Percentiles rank a stretch among this genome's conserved stretches.
Conservation (phyloP, 2,113 vertebrate genomes). For the Dicrurus megarhynchus region DNA sequence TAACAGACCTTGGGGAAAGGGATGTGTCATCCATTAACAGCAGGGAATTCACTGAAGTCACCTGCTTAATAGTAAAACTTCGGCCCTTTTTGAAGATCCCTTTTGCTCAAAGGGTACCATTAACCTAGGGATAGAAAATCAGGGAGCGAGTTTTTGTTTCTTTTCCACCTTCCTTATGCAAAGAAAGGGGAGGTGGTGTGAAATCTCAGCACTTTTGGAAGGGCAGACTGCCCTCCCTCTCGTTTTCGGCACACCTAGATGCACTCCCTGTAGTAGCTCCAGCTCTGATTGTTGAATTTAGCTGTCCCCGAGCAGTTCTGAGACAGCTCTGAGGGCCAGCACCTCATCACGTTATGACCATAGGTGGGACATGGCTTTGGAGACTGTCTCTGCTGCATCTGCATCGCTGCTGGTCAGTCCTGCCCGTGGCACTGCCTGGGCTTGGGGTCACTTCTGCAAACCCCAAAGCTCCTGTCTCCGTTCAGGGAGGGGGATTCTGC, state of each 20-base stretch:
- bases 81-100: not conserved
- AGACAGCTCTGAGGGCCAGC: not conserved
- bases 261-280: not conserved
- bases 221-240: not conserved
- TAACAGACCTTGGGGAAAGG: not conserved
- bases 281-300: not conserved
- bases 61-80: not conserved
- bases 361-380: not conserved
- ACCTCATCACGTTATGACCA: fast-evolving
- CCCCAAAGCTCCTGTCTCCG: not conserved
- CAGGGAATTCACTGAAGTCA: not conserved
- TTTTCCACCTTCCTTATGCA: not conserved
- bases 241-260: not conserved
- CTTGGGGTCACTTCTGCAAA: not conserved
- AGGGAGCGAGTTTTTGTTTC: not conserved
- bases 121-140: not conserved
- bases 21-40: not conserved
- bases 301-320: not conserved
- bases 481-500: not conserved
- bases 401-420: not conserved
- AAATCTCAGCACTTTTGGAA: not conserved
- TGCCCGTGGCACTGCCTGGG: not conserved
- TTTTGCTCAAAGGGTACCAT: not conserved
- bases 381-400: not conserved
- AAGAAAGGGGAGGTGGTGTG: not conserved